These are phyloP conservation scores for Notothenia coriiceps DNA, from an alignment of 2,113 vertebrate species.

Conservation along the genomic window DNA sequence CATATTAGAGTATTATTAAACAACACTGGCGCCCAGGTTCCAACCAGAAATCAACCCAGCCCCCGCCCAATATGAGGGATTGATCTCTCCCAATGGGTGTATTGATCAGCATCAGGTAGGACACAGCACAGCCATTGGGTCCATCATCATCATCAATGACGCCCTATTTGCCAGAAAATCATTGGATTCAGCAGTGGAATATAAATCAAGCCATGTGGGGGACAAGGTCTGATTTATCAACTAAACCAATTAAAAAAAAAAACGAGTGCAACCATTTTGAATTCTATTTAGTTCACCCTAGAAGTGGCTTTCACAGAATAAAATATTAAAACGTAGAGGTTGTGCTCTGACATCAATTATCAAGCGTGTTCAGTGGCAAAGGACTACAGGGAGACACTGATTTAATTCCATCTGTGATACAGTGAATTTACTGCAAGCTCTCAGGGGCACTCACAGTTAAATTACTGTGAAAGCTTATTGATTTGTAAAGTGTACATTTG, in stretches of 20 bases:
- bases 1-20: neutral
- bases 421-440: slow-evolving; percentile 52
- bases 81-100: slow-evolving; percentile 62
- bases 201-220: slow-evolving; percentile 3
- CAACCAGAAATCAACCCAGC: slow-evolving; percentile 21
- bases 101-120: slow-evolving; percentile 73
- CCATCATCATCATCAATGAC: slow-evolving; percentile 57
- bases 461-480: slow-evolving; percentile 76
- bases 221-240: neutral
- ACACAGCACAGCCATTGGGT: slow-evolving; percentile 31
- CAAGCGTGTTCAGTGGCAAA: slow-evolving; percentile 8
- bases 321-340: neutral
- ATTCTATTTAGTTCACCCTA: neutral
- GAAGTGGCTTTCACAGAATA: neutral
- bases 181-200: slow-evolving; percentile 26
- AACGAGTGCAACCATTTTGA: neutral
- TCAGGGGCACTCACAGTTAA: slow-evolving; percentile 62
- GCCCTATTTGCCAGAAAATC: slow-evolving; percentile 40
- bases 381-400: slow-evolving; percentile 30
- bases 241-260: neutral
- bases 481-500: slow-evolving; percentile 71
- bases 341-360: slow-evolving; percentile 26
- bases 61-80: slow-evolving; percentile 42
- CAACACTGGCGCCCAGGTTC: neutral
- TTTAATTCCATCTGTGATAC: slow-evolving; percentile 43